Evolutionary conservation across 2,113 vertebrate species (phyloP), one percentile per base, ranked within the genome.

Genomic region (Sinocyclocheilus maitianheensis): DNA sequence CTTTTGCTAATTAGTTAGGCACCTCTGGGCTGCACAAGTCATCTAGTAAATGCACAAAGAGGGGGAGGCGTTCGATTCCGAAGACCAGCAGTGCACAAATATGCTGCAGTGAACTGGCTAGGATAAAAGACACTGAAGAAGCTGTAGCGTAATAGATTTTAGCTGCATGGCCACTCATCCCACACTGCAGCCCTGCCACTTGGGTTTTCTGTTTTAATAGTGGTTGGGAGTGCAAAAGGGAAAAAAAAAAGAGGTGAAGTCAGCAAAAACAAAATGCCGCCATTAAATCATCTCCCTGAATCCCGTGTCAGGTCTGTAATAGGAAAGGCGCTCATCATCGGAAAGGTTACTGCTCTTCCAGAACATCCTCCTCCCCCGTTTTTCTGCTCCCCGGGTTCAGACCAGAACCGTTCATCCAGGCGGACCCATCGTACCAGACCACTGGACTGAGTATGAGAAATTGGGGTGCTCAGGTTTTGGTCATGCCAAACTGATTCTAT

Each of bases 231-330:
- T 43, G 24, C 46, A 51, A 72, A 83, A 12, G 34, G 9, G 1
- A 40, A 20, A 58, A 77, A 55, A 74, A 83, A 85, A 92, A 94
- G 89, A 67, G 88, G 89, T 90, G 89, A 92, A 95, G 96, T 97
- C 96, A 97, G 96, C 97, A 96, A 97, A 97, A 98, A 95, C 96
- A 97, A 94, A 98, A 98, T 97, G 96, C 95, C 95, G 94, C 91
- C 94, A 93, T 97, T 98, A 97, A 98, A 98, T 99, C 96, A 97
- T 96, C 95, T 94, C 92, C 88, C 87, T 92, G 90, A 90, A 95
- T 95, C 95, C 91, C 88, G 89, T 96, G 95, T 97, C 97, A 96
- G 94, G 94, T 94, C 93, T 88, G 90, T 96, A 98, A 97, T 95
- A 94, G 96, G 94, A 96, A 96, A 95, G 84, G 93, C 93, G 94